Evolutionary conservation across 2,888 invertebrate species (phyloP).

Genomic region (Homarus gammarus): DNA sequence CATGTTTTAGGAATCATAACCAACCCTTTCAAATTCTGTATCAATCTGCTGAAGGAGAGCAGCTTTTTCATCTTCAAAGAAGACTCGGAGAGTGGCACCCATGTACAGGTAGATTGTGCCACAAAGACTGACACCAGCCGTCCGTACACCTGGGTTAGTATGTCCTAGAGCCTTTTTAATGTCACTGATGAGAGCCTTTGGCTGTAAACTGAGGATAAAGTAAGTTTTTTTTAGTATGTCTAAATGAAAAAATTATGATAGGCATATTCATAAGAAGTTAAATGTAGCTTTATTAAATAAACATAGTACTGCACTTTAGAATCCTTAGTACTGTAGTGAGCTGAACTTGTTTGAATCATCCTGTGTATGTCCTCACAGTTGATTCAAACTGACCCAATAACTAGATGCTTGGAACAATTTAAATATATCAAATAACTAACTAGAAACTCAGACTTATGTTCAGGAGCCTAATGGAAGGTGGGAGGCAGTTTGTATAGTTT

Average conservation of each 20-base stretch:
- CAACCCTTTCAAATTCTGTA: constrained; percentile 88
- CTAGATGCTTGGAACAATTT: too few species aligned
- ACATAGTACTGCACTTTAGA: too few species aligned
- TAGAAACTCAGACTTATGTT: too few species aligned
- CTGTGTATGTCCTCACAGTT: too few species aligned
- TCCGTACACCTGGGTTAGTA: constrained; percentile 90
- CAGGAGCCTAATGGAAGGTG: too few species aligned
- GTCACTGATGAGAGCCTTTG: constrained; percentile 87
- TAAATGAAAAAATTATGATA: not conserved
- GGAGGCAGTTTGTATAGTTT: too few species aligned
- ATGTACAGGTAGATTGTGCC: constrained; percentile 90
- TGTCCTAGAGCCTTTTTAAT: constrained; percentile 91
- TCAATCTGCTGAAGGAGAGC: constrained; percentile 91
- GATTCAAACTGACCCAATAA: too few species aligned
- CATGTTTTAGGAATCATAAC: constrained; percentile 45
- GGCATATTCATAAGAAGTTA: not conserved
- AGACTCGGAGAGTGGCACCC: constrained; percentile 86
- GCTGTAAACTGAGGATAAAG: constrained; percentile 82
- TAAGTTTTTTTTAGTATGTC: not conserved
- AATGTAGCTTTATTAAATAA: too few species aligned
- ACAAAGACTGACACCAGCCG: constrained; percentile 86
- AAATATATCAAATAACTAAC: too few species aligned
- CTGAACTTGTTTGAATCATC: too few species aligned
- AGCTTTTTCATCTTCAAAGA: constrained; percentile 93
- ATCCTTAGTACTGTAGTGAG: too few species aligned